A percentile compares a stretch with the other conserved stretches of the same genome.
Evolutionary conservation across 2,888 invertebrate species (phyloP).

Genomic region (Eristalis pertinax): DNA sequence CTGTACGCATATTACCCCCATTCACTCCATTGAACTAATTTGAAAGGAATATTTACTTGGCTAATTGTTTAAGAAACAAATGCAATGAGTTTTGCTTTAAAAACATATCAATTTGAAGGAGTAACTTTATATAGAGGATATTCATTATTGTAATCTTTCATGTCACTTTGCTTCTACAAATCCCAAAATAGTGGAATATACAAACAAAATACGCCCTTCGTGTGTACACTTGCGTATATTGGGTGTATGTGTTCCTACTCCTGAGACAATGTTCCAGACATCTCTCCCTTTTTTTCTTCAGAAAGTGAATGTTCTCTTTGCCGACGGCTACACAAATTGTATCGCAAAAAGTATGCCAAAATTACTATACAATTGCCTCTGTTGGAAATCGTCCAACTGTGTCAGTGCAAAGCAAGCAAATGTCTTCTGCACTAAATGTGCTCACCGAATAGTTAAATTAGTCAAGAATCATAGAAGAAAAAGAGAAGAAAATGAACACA

Average conservation of each 20-base stretch:
- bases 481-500: not conserved
- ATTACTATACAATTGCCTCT: not conserved
- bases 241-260: not conserved
- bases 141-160: too few relatives aligned
- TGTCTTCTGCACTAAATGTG: not conserved
- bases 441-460: not conserved
- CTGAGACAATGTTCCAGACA: not conserved
- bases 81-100: too few relatives aligned
- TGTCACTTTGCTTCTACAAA: too few relatives aligned
- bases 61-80: too few relatives aligned
- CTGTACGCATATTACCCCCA: too few relatives aligned
- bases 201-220: too few relatives aligned
- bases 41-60: too few relatives aligned
- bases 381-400: not conserved
- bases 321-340: not conserved
- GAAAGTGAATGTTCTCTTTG: not conserved
- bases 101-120: too few relatives aligned
- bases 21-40: too few relatives aligned
- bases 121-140: too few relatives aligned
- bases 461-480: not conserved
- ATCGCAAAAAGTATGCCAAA: not conserved
- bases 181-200: too few relatives aligned
- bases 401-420: not conserved
- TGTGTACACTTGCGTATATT: not conserved
- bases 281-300: not conserved